phyloP scores from a whole-genome alignment of 2,888 invertebrate species.

The Meghimatium bilineatum region DNA sequence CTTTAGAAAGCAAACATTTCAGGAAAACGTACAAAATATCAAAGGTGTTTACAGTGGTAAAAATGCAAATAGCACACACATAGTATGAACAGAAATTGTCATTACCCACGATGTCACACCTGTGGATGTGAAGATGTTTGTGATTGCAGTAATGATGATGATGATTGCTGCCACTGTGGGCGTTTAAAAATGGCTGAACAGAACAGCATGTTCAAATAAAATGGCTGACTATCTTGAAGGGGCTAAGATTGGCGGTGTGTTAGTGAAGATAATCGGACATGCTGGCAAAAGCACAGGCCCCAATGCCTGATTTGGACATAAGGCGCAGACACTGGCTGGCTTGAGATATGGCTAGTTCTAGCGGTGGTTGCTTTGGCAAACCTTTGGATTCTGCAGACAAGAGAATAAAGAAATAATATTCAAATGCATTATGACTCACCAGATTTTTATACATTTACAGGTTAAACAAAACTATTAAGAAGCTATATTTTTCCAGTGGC shows the following conservation, averaged over 20 bases:
- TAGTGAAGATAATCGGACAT: slow-evolving; percentile 82
- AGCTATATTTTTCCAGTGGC: too few relatives aligned
- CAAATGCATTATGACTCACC: not conserved
- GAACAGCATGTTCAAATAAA: not conserved
- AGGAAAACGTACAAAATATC: too few relatives aligned
- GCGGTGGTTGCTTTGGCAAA: slow-evolving; percentile 91
- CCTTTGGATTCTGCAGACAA: slow-evolving; percentile 88
- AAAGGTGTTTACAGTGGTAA: not conserved
- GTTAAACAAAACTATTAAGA: too few relatives aligned
- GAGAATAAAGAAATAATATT: not conserved
- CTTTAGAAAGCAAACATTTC: not conserved
- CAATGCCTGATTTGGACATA: slow-evolving; percentile 92
- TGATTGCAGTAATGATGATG: not conserved
- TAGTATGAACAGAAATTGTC: not conserved
- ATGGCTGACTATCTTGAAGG: not conserved
- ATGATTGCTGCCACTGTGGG: not conserved
- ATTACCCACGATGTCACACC: not conserved
- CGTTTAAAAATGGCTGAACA: not conserved
- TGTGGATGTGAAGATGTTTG: not conserved
- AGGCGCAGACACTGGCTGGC: slow-evolving; percentile 91
- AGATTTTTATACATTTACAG: not conserved
- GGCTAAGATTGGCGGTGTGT: slow-evolving; percentile 50
- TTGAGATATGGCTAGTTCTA: slow-evolving; percentile 94
- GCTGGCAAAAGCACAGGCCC: slow-evolving; percentile 96
- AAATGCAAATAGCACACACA: not conserved